Conservation (phyloP, 2,797 vertebrate genomes). For the Enteromius unitaeniatus region DNA sequence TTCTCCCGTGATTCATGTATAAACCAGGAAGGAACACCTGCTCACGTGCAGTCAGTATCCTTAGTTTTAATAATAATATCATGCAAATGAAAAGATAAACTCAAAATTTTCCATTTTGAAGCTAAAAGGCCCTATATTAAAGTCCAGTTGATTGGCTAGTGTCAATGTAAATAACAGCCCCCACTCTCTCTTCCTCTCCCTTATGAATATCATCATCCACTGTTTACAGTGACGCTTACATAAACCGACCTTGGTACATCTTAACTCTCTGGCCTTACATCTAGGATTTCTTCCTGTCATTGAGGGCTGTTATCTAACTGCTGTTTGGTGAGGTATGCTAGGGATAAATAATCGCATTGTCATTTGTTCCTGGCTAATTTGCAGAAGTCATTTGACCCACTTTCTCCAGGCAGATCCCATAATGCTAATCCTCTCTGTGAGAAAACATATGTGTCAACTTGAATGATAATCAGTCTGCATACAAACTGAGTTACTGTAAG, state of each 20-base stretch:
- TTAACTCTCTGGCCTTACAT: constrained; percentile 38
- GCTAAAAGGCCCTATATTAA: background rate
- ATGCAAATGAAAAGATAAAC: background rate
- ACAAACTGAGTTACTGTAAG: constrained; percentile 32
- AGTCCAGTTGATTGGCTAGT: background rate
- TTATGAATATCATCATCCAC: constrained; percentile 22
- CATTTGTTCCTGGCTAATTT: background rate
- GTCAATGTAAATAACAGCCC: background rate
- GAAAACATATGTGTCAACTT: constrained; percentile 38
- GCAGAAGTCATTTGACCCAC: constrained; percentile 38
- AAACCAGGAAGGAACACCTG: background rate
- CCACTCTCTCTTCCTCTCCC: background rate
- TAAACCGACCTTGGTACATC: constrained; percentile 33
- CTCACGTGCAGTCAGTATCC: background rate
- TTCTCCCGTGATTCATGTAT: background rate
- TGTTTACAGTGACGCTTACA: constrained; percentile 21
- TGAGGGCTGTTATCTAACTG: constrained; percentile 49
- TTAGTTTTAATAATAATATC: background rate
- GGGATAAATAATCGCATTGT: constrained; percentile 35
- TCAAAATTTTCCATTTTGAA: background rate
- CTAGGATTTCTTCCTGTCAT: constrained; percentile 33
- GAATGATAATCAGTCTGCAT: constrained; percentile 43
- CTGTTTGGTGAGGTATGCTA: constrained; percentile 39
- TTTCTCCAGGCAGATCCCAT: constrained; percentile 50
- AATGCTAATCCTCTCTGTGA: constrained; percentile 57